Conservation (phyloP, 2,113 vertebrate genomes). For the Conger conger region DNA sequence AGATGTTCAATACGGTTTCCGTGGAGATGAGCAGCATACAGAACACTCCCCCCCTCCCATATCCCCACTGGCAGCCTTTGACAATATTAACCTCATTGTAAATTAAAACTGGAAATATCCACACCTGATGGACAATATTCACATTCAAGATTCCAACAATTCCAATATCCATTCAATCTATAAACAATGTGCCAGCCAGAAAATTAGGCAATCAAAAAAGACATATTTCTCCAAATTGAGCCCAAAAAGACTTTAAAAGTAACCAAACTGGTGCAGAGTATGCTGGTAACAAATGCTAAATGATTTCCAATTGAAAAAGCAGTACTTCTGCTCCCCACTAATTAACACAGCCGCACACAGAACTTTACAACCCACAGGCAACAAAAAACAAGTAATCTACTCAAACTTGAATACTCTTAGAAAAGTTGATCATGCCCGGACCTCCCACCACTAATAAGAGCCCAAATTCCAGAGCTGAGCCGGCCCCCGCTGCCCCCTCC, state of each 20-base stretch:
- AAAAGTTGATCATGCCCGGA: background rate
- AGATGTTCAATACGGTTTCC: slow-evolving; percentile 49
- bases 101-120: background rate
- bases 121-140: background rate
- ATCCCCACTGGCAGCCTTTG: background rate
- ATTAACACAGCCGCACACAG: background rate
- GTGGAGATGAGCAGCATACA: slow-evolving; percentile 25
- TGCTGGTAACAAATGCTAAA: background rate
- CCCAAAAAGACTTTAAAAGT: background rate
- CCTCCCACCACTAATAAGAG: background rate
- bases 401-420: too few relatives aligned
- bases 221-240: background rate
- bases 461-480: background rate
- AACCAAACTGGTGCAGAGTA: background rate
- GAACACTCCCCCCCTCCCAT: background rate
- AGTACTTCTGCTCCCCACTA: background rate
- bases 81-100: background rate
- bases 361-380: background rate
- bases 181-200: background rate
- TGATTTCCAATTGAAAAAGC: background rate
- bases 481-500: background rate
- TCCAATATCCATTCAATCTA: background rate
- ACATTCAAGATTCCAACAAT: background rate
- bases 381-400: background rate
- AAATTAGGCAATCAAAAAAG: background rate